A percentile compares a stretch with the other conserved stretches of the same genome.
phyloP scores from a whole-genome alignment of 2,888 invertebrate genomes.

The Drepanosiphum platanoidis region DNA sequence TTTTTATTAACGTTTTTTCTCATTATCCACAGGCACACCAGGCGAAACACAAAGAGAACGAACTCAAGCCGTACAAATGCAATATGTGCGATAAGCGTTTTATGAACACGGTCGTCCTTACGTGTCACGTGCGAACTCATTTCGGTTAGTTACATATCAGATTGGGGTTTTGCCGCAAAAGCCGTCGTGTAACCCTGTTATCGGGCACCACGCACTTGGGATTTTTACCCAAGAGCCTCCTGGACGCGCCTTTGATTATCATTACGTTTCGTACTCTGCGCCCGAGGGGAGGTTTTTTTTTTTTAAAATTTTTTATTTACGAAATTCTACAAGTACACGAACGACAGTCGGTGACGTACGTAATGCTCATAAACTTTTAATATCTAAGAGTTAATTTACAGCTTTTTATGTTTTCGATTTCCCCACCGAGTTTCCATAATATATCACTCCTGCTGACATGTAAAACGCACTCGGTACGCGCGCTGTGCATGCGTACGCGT shows the following conservation, averaged over 20 bases:
- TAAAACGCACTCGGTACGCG: not conserved
- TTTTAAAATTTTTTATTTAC: too few relatives aligned
- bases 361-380: too few relatives aligned
- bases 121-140: conserved; percentile 79
- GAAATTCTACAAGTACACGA: too few relatives aligned
- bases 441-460: not conserved
- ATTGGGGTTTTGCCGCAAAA: not conserved
- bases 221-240: too few relatives aligned
- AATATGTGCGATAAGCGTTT: conserved; percentile 75
- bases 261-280: not conserved
- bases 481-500: not conserved
- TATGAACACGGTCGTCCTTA: conserved; percentile 77
- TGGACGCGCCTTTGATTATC: too few relatives aligned
- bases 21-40: conserved; percentile 69
- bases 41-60: conserved; percentile 75
- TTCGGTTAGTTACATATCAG: conserved; percentile 67
- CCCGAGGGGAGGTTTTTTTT: too few relatives aligned
- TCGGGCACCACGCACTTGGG: too few relatives aligned
- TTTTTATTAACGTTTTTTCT: not conserved
- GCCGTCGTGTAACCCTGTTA: too few relatives aligned
- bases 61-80: conserved; percentile 77
- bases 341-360: too few relatives aligned
- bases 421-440: not conserved
- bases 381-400: not conserved
- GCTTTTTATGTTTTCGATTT: not conserved